Conservation (phyloP, 2,888 invertebrate genomes). For the Neoitamus cyanurus region DNA sequence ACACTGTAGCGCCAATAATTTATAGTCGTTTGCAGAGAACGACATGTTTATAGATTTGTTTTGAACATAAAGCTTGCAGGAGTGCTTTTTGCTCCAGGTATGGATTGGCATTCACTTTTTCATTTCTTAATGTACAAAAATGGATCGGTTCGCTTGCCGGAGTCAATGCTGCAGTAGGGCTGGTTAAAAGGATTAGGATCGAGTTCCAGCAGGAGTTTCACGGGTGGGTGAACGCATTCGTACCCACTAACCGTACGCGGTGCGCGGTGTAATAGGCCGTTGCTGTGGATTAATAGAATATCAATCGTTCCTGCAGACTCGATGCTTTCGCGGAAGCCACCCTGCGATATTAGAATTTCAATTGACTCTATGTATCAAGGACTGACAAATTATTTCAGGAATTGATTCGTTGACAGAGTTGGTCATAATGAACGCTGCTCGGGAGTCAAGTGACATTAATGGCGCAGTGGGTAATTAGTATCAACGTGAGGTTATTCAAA, state of each 20-base stretch:
- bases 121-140: constrained; percentile 37
- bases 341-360: neutral
- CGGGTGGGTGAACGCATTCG: neutral
- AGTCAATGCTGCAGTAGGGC: neutral
- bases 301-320: neutral
- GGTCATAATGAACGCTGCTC: neutral
- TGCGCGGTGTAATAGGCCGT: neutral
- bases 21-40: constrained; percentile 48
- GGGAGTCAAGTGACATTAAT: neutral
- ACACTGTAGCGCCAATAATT: constrained; percentile 47
- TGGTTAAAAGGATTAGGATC: constrained; percentile 11
- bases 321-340: neutral
- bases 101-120: constrained; percentile 39
- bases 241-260: too few species aligned
- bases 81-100: constrained; percentile 25
- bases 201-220: neutral
- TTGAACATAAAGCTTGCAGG: constrained; percentile 48
- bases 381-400: neutral
- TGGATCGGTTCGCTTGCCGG: constrained; percentile 6
- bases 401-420: neutral
- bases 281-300: neutral
- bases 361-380: neutral
- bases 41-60: constrained; percentile 53
- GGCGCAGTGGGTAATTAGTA: neutral
- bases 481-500: neutral